Evolutionary conservation across 2,113 vertebrate genomes (phyloP).

Genomic region (Cercopithecus mona): DNA sequence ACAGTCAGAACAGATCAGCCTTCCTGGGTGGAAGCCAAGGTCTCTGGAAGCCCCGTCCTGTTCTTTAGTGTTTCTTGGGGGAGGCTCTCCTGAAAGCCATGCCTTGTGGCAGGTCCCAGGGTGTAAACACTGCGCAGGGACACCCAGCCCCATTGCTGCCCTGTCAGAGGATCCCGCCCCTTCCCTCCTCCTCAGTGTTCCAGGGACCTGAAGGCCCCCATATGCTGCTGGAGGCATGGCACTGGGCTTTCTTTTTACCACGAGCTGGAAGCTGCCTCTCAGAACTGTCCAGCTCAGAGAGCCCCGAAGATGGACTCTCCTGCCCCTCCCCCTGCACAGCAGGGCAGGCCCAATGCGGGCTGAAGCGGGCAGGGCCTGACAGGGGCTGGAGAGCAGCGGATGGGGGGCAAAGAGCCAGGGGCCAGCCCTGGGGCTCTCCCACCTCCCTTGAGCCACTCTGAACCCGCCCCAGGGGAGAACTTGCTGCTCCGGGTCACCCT

Average conservation of each 20-base stretch:
- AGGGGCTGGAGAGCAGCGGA: fast-evolving
- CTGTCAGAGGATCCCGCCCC: neutral
- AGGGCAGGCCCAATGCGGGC: neutral
- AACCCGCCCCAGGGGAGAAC: too few species aligned
- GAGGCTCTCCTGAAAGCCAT: neutral
- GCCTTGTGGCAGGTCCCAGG: neutral
- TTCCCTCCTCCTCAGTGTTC: fast-evolving
- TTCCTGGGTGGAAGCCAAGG: neutral
- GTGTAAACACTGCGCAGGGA: neutral
- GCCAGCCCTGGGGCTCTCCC: neutral
- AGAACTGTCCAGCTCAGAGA: neutral
- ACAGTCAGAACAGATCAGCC: fast-evolving
- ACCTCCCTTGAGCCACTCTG: neutral
- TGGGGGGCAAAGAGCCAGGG: fast-evolving
- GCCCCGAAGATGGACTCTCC: fast-evolving
- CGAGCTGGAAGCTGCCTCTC: neutral
- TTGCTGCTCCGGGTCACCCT: neutral
- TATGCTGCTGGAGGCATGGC: fast-evolving
- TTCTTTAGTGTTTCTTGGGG: neutral
- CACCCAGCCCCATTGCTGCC: too few species aligned
- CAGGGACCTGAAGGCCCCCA: fast-evolving
- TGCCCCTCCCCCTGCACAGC: neutral
- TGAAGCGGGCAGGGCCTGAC: neutral
- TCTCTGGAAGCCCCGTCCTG: fast-evolving
- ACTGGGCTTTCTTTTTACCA: neutral